Base-by-base conservation (phyloP, 2,797 vertebrate genomes). In the Lophius americanus region DNA sequence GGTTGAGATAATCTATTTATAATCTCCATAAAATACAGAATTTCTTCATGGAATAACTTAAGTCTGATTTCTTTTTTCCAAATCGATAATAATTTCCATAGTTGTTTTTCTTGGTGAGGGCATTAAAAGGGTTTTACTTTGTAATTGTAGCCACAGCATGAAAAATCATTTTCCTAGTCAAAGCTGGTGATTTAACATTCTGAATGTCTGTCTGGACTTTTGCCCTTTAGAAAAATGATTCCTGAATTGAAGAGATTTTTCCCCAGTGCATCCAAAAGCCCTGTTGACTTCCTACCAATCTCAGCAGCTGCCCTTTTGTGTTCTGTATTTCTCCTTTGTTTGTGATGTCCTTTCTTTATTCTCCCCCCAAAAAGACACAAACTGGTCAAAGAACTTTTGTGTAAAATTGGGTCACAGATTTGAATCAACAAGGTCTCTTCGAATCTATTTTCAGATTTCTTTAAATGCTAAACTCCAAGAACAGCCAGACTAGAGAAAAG, bases 151-250 rank as follows among this genome's bases (percentile, higher is more conserved):
- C 65, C 44, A 47, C 55, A 65, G 75, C 73, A 68, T 68, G 49
- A 63, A 41, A 85, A 79, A 75, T 76, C 58, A 35, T 58, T 60
- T 60, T 62, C 32, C 51, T 81, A 83, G 77, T 79, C 77, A 81
- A 71, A 63, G 66, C 41, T 66, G 4, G 8, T 69, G 55, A 60
- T 58, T 44, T 66, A 41, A 78, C 75, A 65, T 80, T 23, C 23
- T 23, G 23, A 44, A 75, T 77, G 75, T 72, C 60, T 76, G 80
- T 84, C 75, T 87, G 79, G 78, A 76, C 51, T 71, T 82, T 51
- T 60, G 60, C 76, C 82, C 75, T 43, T 55, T 1, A 77, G 73
- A 58, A 52, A 70, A 79, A 81, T 79, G 67, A 68, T 51, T 48
- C 68, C 62, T 64, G 67, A 70, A 73, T 64, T 76, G 65, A 54